A percentile compares a stretch with the other conserved stretches of the same genome.
Conservation (phyloP, 92 coral and sea anemone genomes). For the Porites rus region DNA sequence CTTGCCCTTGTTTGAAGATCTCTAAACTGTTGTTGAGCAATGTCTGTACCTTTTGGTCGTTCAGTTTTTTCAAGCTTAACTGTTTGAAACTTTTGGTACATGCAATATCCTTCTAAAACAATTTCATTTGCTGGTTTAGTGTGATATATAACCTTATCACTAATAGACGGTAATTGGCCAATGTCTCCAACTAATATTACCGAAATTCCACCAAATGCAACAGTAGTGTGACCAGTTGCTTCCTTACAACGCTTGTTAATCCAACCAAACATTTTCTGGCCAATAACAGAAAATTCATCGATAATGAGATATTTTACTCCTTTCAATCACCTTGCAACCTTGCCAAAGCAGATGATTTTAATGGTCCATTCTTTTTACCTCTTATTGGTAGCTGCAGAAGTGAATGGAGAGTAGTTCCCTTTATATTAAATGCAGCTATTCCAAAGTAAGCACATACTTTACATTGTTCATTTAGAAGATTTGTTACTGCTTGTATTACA, state of each 20-base stretch:
- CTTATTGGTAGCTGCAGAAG: slow-evolving; percentile 62
- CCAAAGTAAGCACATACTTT: slow-evolving; percentile 65
- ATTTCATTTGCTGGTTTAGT: slow-evolving; percentile 49
- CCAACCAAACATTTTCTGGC: slow-evolving; percentile 65
- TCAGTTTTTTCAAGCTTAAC: slow-evolving; percentile 48
- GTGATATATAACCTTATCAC: slow-evolving; percentile 57
- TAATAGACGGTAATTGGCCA: slow-evolving; percentile 69
- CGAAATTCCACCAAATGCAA: slow-evolving; percentile 71
- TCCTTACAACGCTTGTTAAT: slow-evolving; percentile 55
- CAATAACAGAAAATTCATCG: slow-evolving; percentile 58
- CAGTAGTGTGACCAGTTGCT: slow-evolving; percentile 55
- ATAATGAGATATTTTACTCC: slow-evolving; percentile 52
- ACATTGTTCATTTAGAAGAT: slow-evolving; percentile 34
- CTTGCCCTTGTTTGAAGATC: slow-evolving; percentile 48
- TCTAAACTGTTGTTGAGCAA: slow-evolving; percentile 45
- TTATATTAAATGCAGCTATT: slow-evolving; percentile 57
- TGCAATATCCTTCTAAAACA: slow-evolving; percentile 58
- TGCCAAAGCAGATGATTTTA: slow-evolving; percentile 42
- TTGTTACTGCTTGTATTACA: slow-evolving; percentile 57
- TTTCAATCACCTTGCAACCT: slow-evolving; percentile 45
- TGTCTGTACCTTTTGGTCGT: slow-evolving; percentile 48
- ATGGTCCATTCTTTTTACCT: slow-evolving; percentile 40
- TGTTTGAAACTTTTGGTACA: slow-evolving; percentile 58
- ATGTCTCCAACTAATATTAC: slow-evolving; percentile 67
- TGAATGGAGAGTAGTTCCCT: slow-evolving; percentile 55